Evolutionary conservation across 2,113 vertebrate genomes (phyloP), one percentile per base, ranked within the genome.

Genomic region (Mesoclemmys tuberculata): DNA sequence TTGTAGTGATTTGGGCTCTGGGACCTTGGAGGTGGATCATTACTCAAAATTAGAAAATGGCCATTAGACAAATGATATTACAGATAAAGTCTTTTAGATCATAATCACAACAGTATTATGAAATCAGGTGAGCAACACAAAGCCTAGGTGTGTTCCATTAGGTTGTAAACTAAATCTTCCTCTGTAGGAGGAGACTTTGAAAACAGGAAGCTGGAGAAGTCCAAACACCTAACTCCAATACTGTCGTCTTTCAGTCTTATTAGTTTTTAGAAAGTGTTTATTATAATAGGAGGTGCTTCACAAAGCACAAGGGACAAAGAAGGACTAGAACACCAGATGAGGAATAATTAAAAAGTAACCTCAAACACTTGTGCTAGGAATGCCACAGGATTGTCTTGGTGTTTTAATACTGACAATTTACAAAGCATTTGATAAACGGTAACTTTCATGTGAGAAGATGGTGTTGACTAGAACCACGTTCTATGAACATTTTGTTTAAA

Each of bases 161-260:
- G 9, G 0, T 13, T 85, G 21, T 84, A 74, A 75, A 61, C 3
- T 74, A 24, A 41, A 75, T 55, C 26, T 54, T 8, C 54, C 13
- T 52, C 74, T 80, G n/a, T 11, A 55, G 16, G 22, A 9, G 10
- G 19, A 74, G 11, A 74, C 19, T 75, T 21, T 41, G 19, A 93
- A 61, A 35, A 54, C 8, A 85, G 31, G n/a, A 61, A 0, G 0
- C 3, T 71, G 48, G 81, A 88, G n/a, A 61, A 74, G 29, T 82
- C 2, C 82, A 31, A 79, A 85, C 51, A 52, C 13, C 13, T 18
- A 52, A 52, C 51, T 52, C 51, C 51, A 52, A 52, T 46, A 46
- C 8, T 46, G 46, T 46, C 46, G 5, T 46, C 46, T 46, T 46
- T n/a, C 10, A n/a, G 35, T 44, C 38, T 41, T 71, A 10, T 71